A percentile compares a stretch with the other conserved stretches of the same genome.
Evolutionary conservation across 2,797 vertebrate species (phyloP).

Genomic region (Myotis daubentonii): DNA sequence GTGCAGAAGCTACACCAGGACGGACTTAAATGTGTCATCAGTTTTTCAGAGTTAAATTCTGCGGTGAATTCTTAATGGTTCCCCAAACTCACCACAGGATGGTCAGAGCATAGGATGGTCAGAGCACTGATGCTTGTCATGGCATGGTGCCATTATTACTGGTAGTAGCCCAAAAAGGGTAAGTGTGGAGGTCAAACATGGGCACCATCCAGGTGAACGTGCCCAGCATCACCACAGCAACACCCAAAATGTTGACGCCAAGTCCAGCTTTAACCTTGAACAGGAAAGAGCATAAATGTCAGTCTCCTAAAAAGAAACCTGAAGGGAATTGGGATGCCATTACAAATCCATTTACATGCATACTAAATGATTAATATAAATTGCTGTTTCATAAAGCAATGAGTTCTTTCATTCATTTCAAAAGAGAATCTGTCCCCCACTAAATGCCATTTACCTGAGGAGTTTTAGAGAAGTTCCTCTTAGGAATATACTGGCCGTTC

Average conservation of each 20-base stretch:
- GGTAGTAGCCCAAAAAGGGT: slow-evolving; percentile 90
- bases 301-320: slow-evolving; percentile 21
- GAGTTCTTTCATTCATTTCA: neutral
- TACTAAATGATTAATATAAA: neutral
- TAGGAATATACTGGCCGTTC: slow-evolving; percentile 10
- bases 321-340: neutral
- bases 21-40: neutral
- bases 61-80: slow-evolving; percentile 38
- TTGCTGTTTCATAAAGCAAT: neutral
- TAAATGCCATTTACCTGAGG: neutral
- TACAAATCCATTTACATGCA: neutral
- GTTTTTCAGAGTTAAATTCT: neutral
- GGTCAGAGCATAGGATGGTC: neutral
- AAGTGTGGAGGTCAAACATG: slow-evolving; percentile 89
- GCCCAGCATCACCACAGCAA: slow-evolving; percentile 90
- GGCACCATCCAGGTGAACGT: slow-evolving; percentile 91
- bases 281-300: slow-evolving; percentile 62
- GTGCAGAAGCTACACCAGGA: neutral
- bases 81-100: slow-evolving; percentile 56
- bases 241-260: slow-evolving; percentile 92
- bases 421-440: neutral
- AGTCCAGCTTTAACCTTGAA: slow-evolving; percentile 95
- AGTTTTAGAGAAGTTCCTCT: neutral
- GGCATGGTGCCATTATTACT: slow-evolving; percentile 85
- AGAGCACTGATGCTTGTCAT: slow-evolving; percentile 75